Evolutionary conservation across 1,140 invertebrate genomes (phyloP), one percentile per base, ranked within the genome.

Genomic region (Drosophila santomea): DNA sequence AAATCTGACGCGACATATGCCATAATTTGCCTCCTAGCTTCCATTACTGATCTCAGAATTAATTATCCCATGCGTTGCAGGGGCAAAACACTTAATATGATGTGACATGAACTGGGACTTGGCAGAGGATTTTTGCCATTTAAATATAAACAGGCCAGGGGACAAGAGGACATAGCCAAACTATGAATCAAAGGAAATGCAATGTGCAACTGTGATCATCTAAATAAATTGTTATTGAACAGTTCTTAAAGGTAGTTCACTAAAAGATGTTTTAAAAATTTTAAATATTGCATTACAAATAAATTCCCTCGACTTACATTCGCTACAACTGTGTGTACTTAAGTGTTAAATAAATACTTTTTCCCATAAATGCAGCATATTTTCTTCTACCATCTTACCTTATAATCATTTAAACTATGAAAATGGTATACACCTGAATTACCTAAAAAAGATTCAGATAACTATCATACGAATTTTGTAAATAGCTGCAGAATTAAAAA

Each of bases 21-120:
- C 47, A 63, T 35, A 45, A 38, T 17, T 28, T 48, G 48, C 4
- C 20, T n/a, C 25, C 25, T 14, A 32, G 57, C 15, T 28, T 38
- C 12, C 50, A 50, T 8, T 20, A 62, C 50, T 36, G 44, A 63
- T 45, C 14, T 32, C 62, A 36, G 32, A 48, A 64, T 25, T 32
- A 47, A 55, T 63, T 51, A 56, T 57, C 39, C 39, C 56, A 41
- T 66, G 14, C 83, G 66, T 80, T 83, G 67, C 79, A 89, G 75
- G 83, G 79, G 84, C 83, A 67, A 89, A 68, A 68, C 25, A 25
- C 25, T 25, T 25, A 5, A 4, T 62, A 63, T 61, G 51, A 78
- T 69, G 78, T 84, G 84, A 78, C 84, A 89, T 84, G 89, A 89
- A 89, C 84, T 89, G 89, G 74, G 84, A 89, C 77, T 78, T 88